Base-by-base conservation (phyloP, 2,888 invertebrate genomes). In the Drosophila tanythrix region DNA sequence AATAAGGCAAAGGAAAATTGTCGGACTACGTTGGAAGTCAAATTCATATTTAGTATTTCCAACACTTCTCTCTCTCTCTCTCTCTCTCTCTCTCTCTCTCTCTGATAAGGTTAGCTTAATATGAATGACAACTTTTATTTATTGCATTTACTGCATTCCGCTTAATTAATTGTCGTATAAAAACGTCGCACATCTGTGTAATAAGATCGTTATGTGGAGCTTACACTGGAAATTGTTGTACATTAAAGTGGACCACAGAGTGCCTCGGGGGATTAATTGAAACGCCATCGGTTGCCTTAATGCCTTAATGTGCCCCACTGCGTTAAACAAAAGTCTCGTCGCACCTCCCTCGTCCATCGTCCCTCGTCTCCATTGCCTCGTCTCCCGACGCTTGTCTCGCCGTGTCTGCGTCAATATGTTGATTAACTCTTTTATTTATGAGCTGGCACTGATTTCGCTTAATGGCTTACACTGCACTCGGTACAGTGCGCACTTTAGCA, bases 361-460 rank as follows among this genome's bases (percentile, higher is more conserved):
- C n/a, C 4, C 40, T 2, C 10, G n/a, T n/a, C 33, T 1, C n/a
- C n/a, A n/a, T 11, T 21, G 40, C 2, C 43, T 0, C 21, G 21
- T 46, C 7, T 4, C 46, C 51, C 55, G 8, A 7, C 31, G 5
- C 58, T 8, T 25, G 48, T 63, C 43, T 59, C 43, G 48, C 43
- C 60, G 38, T 64, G 74, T 68, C 80, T 78, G 79, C 71, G 77
- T 83, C 87, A 85, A 85, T 82, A 85, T 85, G 84, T 82, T 90
- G 90, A 89, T 90, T 89, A 86, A 83, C 81, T 89, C 77, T 81
- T 86, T 86, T 88, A 89, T 90, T 88, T 90, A 90, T 88, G 87
- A 82, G 87, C 79, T 78, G 71, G 73, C 79, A 75, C 71, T 80
- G 80, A 88, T 85, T 79, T 76, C 73, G 74, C 85, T 86, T 83